Evolutionary conservation across 1,140 invertebrate genomes (phyloP).

Genomic region (Notospermus geniculatus): DNA sequence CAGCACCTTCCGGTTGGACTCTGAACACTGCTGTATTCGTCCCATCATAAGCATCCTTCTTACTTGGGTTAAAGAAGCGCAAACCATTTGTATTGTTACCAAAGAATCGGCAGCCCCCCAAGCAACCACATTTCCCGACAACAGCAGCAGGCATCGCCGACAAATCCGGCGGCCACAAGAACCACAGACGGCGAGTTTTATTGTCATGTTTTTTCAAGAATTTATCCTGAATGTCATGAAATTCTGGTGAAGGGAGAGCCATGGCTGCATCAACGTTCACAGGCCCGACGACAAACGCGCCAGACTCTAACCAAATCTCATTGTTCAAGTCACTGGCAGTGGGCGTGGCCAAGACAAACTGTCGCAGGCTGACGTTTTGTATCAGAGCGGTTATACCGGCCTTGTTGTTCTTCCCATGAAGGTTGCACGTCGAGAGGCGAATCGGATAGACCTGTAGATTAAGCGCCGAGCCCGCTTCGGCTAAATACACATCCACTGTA

Average conservation of each 20-base stretch:
- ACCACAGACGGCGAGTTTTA: conserved; percentile 85
- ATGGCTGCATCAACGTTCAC: conserved; percentile 90
- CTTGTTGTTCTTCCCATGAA: conserved; percentile 86
- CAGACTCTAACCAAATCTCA: conserved; percentile 83
- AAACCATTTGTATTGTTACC: conserved; percentile 75
- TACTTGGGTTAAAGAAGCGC: conserved; percentile 81
- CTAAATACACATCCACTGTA: conserved; percentile 84
- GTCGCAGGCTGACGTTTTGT: conserved; percentile 72
- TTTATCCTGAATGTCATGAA: conserved; percentile 49
- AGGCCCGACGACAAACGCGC: conserved; percentile 83
- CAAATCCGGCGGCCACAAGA: conserved; percentile 78
- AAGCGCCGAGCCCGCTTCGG: conserved; percentile 82
- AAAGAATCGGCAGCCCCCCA: conserved; percentile 92
- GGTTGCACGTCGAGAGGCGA: conserved; percentile 85
- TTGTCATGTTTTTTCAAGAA: conserved; percentile 88
- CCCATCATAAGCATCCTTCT: conserved; percentile 36
- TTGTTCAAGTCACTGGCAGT: conserved; percentile 31
- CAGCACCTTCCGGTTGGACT: conserved; percentile 59
- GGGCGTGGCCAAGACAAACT: conserved; percentile 59
- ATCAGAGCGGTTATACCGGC: conserved; percentile 85
- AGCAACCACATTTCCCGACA: conserved; percentile 86
- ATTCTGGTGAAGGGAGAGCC: conserved; percentile 46
- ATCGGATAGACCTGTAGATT: conserved; percentile 87
- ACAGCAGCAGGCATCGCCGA: conserved; percentile 58
- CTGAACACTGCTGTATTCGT: conserved; percentile 39